Evolutionary conservation across 2,797 vertebrate genomes (phyloP).

Genomic region (Cephalopachus bancanus): DNA sequence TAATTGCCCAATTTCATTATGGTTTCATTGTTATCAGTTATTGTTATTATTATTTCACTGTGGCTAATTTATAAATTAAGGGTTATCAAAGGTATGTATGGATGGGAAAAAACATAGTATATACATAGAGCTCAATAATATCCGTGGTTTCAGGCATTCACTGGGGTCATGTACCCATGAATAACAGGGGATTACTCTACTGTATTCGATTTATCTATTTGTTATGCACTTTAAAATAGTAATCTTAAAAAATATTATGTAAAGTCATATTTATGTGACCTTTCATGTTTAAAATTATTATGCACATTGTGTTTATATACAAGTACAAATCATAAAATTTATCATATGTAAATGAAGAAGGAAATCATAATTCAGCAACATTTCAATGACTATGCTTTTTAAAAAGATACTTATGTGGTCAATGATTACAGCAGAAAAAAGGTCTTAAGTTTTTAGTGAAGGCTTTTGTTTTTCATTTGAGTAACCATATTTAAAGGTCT

Average conservation of each 20-base stretch:
- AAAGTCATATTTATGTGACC: not conserved
- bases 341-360: not conserved
- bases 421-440: not conserved
- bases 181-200: no score
- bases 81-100: not conserved
- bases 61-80: not conserved
- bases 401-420: not conserved
- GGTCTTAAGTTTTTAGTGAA: not conserved
- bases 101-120: no score
- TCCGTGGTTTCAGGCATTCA: not conserved
- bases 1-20: not conserved
- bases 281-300: not conserved
- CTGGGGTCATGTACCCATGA: not conserved
- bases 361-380: not conserved
- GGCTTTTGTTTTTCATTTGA: not conserved
- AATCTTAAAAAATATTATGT: not conserved
- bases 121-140: not conserved
- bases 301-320: not conserved
- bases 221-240: not conserved
- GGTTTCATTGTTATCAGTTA: not conserved
- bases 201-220: not conserved
- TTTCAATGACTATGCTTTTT: not conserved
- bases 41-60: not conserved
- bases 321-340: not conserved
- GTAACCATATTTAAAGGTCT: not conserved